Conservation (phyloP, 2,113 vertebrate genomes). For the Ptyas mucosa region DNA sequence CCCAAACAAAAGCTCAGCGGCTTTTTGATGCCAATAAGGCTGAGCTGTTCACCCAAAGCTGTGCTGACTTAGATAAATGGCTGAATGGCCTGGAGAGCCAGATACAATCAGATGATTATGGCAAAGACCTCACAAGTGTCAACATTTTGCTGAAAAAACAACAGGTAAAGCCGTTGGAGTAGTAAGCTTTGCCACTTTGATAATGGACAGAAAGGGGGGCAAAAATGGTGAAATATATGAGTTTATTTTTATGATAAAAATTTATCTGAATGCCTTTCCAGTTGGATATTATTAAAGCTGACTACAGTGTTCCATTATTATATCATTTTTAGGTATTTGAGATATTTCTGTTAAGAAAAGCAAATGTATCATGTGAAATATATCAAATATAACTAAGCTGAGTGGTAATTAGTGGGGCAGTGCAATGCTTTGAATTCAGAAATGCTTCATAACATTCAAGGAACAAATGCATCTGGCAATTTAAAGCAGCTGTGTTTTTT, state of each 20-base stretch:
- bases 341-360: background rate
- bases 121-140: slow-evolving; percentile 96
- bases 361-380: background rate
- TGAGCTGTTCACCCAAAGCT: slow-evolving; percentile 96
- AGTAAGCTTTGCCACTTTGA: background rate
- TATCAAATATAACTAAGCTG: background rate
- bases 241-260: background rate
- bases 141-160: slow-evolving; percentile 97
- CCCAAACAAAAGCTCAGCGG: slow-evolving; percentile 93
- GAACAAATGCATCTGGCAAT: background rate
- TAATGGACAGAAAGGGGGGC: too few relatives aligned
- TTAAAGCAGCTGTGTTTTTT: background rate
- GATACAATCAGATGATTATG: slow-evolving; percentile 92
- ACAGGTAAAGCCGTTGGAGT: slow-evolving; percentile 73
- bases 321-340: background rate
- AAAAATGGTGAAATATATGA: background rate
- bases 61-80: slow-evolving; percentile 93
- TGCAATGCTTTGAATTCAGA: background rate
- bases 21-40: slow-evolving; percentile 97
- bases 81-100: slow-evolving; percentile 88
- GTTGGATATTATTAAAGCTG: background rate
- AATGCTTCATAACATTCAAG: background rate
- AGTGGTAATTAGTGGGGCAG: background rate
- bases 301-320: background rate
- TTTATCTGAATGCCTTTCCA: background rate